Conservation (phyloP, 1,140 invertebrate genomes). For the Vanessa tameamea region DNA sequence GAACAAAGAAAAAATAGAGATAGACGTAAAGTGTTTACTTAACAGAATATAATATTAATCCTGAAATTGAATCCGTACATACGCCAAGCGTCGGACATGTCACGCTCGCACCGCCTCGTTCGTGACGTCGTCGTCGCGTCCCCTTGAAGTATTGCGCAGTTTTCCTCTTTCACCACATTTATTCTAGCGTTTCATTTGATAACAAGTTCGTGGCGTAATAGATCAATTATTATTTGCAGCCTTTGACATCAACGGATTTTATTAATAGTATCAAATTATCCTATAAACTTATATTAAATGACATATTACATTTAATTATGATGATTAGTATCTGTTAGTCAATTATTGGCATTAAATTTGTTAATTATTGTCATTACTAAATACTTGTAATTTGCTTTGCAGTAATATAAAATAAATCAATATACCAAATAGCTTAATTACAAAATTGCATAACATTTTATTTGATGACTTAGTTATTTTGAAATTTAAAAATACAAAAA, state of each 20-base stretch:
- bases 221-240: neutral
- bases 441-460: too few relatives aligned
- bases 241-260: neutral
- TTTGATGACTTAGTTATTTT: too few relatives aligned
- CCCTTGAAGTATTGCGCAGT: conserved; percentile 22
- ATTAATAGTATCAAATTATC: neutral
- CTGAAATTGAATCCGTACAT: conserved; percentile 41
- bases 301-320: neutral
- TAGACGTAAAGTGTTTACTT: too few relatives aligned
- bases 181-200: conserved; percentile 2
- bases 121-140: conserved; percentile 26
- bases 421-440: too few relatives aligned
- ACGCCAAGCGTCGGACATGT: conserved; percentile 7
- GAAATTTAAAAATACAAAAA: too few relatives aligned
- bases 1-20: too few relatives aligned
- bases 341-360: neutral
- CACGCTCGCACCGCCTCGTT: conserved; percentile 23
- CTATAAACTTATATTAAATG: neutral
- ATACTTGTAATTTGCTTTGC: neutral
- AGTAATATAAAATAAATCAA: too few relatives aligned
- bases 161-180: conserved; percentile 18
- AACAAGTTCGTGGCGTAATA: conserved; percentile 6
- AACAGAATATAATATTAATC: conserved; percentile 1
- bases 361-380: neutral
- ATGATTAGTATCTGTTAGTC: neutral